Conservation (phyloP, 2,113 vertebrate genomes). For the Phoxinus phoxinus region DNA sequence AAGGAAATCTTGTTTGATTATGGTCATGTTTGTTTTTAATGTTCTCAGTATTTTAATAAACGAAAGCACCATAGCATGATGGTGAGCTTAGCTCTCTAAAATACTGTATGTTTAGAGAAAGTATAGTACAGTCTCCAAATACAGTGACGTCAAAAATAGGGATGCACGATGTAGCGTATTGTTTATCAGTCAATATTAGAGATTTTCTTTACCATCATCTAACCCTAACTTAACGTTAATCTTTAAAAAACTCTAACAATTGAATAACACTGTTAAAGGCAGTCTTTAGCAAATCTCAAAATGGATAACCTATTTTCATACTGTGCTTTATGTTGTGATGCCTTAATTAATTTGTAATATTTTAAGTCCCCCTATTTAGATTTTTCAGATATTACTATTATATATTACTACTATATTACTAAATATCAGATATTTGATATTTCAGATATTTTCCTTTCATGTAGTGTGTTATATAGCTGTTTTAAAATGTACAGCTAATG, state of each 20-base stretch:
- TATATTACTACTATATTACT: no score
- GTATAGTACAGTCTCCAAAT: neutral
- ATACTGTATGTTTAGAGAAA: neutral
- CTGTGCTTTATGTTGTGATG: neutral
- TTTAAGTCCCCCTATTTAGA: no score
- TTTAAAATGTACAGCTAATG: neutral
- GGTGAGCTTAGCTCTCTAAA: no score
- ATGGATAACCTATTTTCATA: neutral
- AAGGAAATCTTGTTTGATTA: slow-evolving; percentile 59
- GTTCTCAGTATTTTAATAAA: neutral
- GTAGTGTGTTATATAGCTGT: no score
- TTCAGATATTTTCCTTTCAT: no score
- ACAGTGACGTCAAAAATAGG: neutral
- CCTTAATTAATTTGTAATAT: no score
- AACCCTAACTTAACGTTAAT: neutral
- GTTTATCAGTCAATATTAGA: neutral
- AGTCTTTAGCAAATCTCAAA: neutral
- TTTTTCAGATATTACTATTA: no score
- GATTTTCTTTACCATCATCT: neutral
- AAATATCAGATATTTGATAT: no score
- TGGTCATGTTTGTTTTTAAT: neutral
- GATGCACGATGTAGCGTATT: neutral
- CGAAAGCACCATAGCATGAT: neutral
- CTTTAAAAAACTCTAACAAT: neutral
- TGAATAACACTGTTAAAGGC: neutral